Base-by-base conservation (phyloP, 1,140 invertebrate genomes). In the Tetragnatha versicolor region DNA sequence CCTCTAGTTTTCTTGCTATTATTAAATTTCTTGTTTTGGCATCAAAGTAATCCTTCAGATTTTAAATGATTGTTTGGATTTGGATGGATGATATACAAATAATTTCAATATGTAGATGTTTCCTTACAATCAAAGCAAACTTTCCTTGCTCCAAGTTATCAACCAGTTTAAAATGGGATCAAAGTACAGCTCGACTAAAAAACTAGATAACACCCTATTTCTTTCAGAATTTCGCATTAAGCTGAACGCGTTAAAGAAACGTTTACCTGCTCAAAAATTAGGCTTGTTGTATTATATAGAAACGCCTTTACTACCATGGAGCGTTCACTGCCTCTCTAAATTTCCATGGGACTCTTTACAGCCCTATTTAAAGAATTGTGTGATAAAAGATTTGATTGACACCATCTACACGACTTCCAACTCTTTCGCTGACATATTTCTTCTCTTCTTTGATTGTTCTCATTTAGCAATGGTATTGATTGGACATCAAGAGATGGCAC, bases 381-480 rank as follows among this genome's bases (percentile, higher is more conserved):
- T 75, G 29, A 75, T 75, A 22, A 37, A 49, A 20, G 53, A 75
- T 63, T 75, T 61, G 9, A 39, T 75, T n/a, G 45, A 76, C 51
- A 76, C 73, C 27, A 10, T 76, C 1, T 76, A 76, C 35, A 65
- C 60, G 17, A 76, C 73, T 14, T 76, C 73, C 10, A 61, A 66
- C 12, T 42, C 60, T 0, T 76, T 76, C 55, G 73, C 65, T 27
- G 73, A 76, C 37, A 20, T 76, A 3, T 76, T 76, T 27, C 3
- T 76, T 20, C 58, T 76, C 9, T 22, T 76, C 33, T 76, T 65
- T 20, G n/a, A n/a, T n/a, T n/a, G n/a, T n/a, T n/a, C n/a, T n/a
- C n/a, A n/a, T n/a, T n/a, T n/a, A n/a, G n/a, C n/a, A n/a, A n/a
- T n/a, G n/a, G n/a, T n/a, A n/a, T n/a, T n/a, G n/a, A n/a, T n/a